Evolutionary conservation across 37 sponge, comb jelly and placozoan genomes (phyloP), one percentile per base, ranked within the genome.

Genomic region (Spongia lamella): DNA sequence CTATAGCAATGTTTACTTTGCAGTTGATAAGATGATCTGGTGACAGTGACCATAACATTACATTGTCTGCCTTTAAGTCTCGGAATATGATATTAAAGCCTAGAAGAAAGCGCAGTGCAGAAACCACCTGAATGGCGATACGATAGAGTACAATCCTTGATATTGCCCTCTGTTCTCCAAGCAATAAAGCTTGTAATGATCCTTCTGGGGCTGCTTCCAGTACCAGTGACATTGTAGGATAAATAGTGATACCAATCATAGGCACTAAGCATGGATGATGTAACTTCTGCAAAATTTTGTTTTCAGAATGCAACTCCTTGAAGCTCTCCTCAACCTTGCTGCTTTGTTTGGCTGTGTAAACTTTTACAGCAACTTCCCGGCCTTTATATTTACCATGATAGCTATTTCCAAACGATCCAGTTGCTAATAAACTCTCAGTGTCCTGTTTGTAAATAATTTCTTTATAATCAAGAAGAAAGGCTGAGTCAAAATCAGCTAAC

Each of bases 131-230:
- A 34, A 53, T 61, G 15, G 70, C 80, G 13, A 79, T 68, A 53
- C 61, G 47, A 60, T 52, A 62, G 25, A 79, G 39, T 20, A 79
- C 60, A 11, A 71, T 35, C 38, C 80, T 24, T 9, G 57, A 54
- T 26, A 79, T 53, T 3, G 69, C 37, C 17, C 1, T 29, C 65
- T 77, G 50, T 15, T 53, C 24, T 36, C 76, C 63, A 33, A 43
- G 20, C 50, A 59, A 26, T 30, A 51, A 50, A 1, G 1, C 65
- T 3, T 26, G 19, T 17, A 81, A 31, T 25, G 83, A 74, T 16
- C 83, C 75, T 40, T 59, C 38, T 53, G 83, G 83, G 1, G 73
- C 75, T 43, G 52, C 51, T 30, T 81, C 83, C 66, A 81, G 11
- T n/a, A n/a, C n/a, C n/a, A n/a, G n/a, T n/a, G n/a, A n/a, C n/a